phyloP scores from a whole-genome alignment of 2,797 vertebrate species.

The Chanos chanos region DNA sequence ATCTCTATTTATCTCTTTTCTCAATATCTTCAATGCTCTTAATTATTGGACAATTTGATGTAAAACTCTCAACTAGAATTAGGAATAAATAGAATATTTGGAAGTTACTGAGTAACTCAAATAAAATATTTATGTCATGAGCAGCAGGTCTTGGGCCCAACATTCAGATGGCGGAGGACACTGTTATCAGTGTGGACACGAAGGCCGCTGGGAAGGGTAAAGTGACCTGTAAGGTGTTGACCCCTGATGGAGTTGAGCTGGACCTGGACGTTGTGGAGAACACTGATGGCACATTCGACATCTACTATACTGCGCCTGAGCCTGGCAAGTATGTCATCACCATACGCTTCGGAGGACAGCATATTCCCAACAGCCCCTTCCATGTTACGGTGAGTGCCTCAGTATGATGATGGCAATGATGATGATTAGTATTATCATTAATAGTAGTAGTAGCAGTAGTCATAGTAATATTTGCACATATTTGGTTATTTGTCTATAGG shows the following conservation, averaged over 20 bases:
- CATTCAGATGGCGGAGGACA: conserved; percentile 90
- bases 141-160: conserved; percentile 82
- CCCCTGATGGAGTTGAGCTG: conserved; percentile 88
- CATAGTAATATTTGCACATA: too few relatives aligned
- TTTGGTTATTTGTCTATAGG: too few relatives aligned
- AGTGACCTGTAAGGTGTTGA: conserved; percentile 93
- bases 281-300: conserved; percentile 92
- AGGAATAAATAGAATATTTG: too few relatives aligned
- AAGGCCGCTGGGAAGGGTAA: conserved; percentile 96
- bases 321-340: conserved; percentile 95
- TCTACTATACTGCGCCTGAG: conserved; percentile 94
- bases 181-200: conserved; percentile 93
- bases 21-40: neutral
- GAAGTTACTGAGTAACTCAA: conserved; percentile 45
- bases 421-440: too few relatives aligned
- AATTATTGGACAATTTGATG: too few relatives aligned
- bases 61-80: too few relatives aligned
- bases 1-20: neutral
- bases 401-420: neutral
- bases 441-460: too few relatives aligned
- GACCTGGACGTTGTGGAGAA: conserved; percentile 97
- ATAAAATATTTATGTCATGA: conserved; percentile 5
- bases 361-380: conserved; percentile 96
- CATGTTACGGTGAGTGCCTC: conserved; percentile 82
- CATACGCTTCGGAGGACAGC: conserved; percentile 93